Evolutionary conservation across 1,140 invertebrate genomes (phyloP).

Genomic region (Apis florea): DNA sequence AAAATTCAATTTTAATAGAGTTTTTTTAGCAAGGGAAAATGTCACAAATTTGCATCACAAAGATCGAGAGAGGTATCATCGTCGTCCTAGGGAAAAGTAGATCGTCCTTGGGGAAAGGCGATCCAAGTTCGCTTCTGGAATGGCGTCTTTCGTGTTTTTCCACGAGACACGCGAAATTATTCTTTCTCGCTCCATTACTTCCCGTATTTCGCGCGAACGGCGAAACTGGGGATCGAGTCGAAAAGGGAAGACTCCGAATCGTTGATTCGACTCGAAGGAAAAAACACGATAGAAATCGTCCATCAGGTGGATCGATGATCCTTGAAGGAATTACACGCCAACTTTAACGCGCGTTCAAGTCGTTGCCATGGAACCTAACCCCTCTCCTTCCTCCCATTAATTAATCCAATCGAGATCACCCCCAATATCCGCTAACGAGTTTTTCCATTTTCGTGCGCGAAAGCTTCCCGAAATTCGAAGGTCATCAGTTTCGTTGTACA

Average conservation of each 20-base stretch:
- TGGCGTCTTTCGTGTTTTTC: background rate
- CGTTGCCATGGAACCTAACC: background rate
- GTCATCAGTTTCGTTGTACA: background rate
- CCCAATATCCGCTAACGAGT: no score
- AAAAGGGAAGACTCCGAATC: background rate
- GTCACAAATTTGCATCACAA: no score
- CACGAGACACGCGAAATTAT: background rate
- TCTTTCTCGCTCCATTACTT: background rate
- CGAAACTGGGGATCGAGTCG: background rate
- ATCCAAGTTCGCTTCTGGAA: background rate
- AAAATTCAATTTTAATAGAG: no score
- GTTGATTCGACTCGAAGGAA: constrained; percentile 19
- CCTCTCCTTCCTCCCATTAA: background rate
- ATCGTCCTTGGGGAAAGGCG: background rate
- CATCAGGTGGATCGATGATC: constrained; percentile 44
- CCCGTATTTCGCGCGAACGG: background rate
- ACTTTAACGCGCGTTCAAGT: background rate
- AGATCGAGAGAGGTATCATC: no score
- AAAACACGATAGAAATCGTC: constrained; percentile 53
- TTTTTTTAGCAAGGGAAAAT: no score
- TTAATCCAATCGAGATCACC: background rate
- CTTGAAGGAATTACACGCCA: background rate
- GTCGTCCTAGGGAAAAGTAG: no score
- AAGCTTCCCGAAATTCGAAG: background rate
- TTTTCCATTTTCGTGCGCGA: constrained; percentile 24